Percentiles rank a stretch among this genome's conserved stretches.
These are phyloP conservation scores for Sycophila sp. DNA, from an alignment of 1,140 invertebrate genomes.

Conservation along the genomic window DNA sequence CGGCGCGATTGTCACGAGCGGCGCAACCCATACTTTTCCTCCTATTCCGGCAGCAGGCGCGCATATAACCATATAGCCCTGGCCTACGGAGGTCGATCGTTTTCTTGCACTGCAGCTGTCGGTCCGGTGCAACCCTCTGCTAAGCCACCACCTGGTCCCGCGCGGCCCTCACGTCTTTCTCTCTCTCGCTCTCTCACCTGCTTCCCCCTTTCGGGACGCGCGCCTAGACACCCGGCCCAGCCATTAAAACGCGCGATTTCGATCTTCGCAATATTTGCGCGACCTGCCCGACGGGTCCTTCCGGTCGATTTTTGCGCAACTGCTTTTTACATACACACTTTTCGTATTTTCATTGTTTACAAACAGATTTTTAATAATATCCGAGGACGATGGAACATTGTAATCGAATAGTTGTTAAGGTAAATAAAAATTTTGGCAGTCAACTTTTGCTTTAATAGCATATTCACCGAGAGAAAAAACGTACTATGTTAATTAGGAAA, in stretches of 20 bases:
- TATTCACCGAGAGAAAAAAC: too few species aligned
- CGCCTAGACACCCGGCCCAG: constrained; percentile 45
- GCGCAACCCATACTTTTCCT: not conserved
- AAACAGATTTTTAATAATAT: too few species aligned
- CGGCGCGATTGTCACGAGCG: not conserved
- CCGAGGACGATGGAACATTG: too few species aligned
- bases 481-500: too few species aligned
- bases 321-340: not conserved
- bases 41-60: not conserved
- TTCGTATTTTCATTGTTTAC: not conserved
- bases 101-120: constrained; percentile 54
- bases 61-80: not conserved
- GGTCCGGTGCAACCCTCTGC: constrained; percentile 39
- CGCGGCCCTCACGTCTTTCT: not conserved
- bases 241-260: not conserved
- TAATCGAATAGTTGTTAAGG: too few species aligned
- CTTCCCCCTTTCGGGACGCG: constrained; percentile 39
- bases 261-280: too few species aligned
- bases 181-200: constrained; percentile 21
- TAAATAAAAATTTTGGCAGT: too few species aligned
- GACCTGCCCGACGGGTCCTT: too few species aligned
- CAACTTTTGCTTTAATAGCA: too few species aligned
- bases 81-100: not conserved
- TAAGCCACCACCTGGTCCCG: constrained; percentile 47
- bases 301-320: too few species aligned